These are phyloP conservation scores for Drosophila virilis DNA, from an alignment of 1,140 invertebrate genomes.

Conservation along the genomic window DNA sequence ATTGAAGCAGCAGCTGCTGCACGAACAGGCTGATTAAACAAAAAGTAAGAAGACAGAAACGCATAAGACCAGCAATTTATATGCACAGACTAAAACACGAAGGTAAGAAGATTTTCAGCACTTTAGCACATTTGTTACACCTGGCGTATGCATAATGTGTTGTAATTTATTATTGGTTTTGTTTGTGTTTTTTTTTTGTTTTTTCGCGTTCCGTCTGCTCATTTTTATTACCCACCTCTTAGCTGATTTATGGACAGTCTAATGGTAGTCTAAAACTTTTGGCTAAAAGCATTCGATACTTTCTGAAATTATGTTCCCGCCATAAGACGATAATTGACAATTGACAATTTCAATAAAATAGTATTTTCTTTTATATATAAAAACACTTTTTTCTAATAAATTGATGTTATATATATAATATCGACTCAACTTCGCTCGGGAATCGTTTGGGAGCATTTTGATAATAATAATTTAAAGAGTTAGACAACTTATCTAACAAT, in stretches of 20 bases:
- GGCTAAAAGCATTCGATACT: not conserved
- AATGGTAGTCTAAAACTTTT: constrained; percentile 21
- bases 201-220: not conserved
- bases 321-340: no score
- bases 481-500: no score
- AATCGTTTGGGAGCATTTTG: no score
- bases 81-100: constrained; percentile 20
- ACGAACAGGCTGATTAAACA: constrained; percentile 49
- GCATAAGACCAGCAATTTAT: constrained; percentile 48
- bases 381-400: not conserved
- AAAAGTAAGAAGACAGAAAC: not conserved
- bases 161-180: constrained; percentile 53
- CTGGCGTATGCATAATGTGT: constrained; percentile 78
- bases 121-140: constrained; percentile 67
- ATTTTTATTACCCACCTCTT: constrained; percentile 63
- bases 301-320: no score
- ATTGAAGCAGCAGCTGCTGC: constrained; percentile 42
- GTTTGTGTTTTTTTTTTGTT: not conserved
- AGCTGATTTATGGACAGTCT: constrained; percentile 72
- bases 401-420: no score
- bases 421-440: no score
- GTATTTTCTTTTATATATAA: not conserved
- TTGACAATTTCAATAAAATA: not conserved
- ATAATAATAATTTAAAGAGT: no score
- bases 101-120: constrained; percentile 13